phyloP scores from a whole-genome alignment of 2,113 vertebrate genomes.

The Microtus oregoni region DNA sequence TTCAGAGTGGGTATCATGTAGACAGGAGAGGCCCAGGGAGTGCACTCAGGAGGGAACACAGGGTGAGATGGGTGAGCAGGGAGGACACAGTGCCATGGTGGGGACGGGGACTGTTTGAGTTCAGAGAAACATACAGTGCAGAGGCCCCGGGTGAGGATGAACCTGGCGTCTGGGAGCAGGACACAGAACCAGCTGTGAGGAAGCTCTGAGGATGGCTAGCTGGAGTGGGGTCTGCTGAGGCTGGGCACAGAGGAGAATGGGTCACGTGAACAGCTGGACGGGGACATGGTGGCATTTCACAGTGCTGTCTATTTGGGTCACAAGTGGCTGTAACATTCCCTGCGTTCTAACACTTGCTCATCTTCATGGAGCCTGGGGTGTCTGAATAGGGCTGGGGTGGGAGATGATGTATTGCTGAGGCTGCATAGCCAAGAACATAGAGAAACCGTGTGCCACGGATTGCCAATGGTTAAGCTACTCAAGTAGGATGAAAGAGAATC shows the following conservation, averaged over 20 bases:
- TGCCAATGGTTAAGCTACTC: not conserved
- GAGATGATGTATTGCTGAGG: not conserved
- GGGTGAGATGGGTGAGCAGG: not conserved
- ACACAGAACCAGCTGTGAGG: not conserved
- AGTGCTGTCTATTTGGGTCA: not conserved
- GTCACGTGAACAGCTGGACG: not conserved
- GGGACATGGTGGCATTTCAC: not conserved
- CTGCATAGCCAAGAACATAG: not conserved
- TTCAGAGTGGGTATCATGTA: not conserved
- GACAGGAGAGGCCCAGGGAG: not conserved
- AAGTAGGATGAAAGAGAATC: not conserved
- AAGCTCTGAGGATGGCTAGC: not conserved
- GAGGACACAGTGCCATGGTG: not conserved
- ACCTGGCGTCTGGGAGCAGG: not conserved
- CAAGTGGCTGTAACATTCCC: not conserved
- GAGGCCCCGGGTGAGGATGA: not conserved
- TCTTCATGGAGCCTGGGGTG: not conserved
- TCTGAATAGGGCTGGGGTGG: not conserved
- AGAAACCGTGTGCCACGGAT: not conserved
- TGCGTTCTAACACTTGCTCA: not conserved
- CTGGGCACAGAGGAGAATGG: not conserved
- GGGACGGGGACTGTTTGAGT: not conserved
- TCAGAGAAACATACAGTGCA: not conserved
- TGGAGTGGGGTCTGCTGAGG: not conserved
- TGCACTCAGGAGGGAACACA: not conserved